Percentiles rank a stretch among this genome's conserved stretches.
Conservation (phyloP, 2,113 vertebrate species). For the Podocnemis expansa region DNA sequence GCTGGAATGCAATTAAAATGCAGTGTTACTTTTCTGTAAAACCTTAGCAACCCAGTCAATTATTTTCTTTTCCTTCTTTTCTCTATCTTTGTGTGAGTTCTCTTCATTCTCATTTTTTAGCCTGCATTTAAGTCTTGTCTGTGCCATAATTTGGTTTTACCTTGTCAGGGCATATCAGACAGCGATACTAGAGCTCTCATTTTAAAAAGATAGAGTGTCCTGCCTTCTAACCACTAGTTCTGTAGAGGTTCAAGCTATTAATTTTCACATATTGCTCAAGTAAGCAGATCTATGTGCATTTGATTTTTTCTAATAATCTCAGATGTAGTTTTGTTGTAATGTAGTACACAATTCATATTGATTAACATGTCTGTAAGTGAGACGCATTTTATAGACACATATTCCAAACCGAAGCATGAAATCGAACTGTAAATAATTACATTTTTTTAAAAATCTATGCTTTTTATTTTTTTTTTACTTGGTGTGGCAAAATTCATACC, state of each 20-base stretch:
- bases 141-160: slow-evolving; percentile 42
- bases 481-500: slow-evolving; percentile 58
- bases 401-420: slow-evolving; percentile 73
- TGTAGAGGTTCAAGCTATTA: slow-evolving; percentile 68
- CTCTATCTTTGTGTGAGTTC: background rate
- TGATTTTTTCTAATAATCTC: slow-evolving; percentile 78
- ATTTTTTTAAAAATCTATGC: slow-evolving; percentile 45
- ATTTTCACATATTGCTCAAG: slow-evolving; percentile 78
- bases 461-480: slow-evolving; percentile 3
- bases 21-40: slow-evolving; percentile 58
- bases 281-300: slow-evolving; percentile 79
- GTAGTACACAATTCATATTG: slow-evolving; percentile 80
- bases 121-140: slow-evolving; percentile 9
- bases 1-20: slow-evolving; percentile 72
- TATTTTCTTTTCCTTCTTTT: background rate
- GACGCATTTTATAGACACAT: slow-evolving; percentile 74
- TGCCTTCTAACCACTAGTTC: slow-evolving; percentile 23
- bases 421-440: slow-evolving; percentile 76
- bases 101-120: slow-evolving; percentile 37
- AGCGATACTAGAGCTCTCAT: slow-evolving; percentile 8
- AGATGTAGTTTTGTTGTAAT: slow-evolving; percentile 73
- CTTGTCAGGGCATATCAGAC: slow-evolving; percentile 7
- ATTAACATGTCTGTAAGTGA: slow-evolving; percentile 73
- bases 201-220: background rate
- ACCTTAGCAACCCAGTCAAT: slow-evolving; percentile 19